phyloP scores from a whole-genome alignment of 2,113 vertebrate genomes.

The Pheucticus melanocephalus region DNA sequence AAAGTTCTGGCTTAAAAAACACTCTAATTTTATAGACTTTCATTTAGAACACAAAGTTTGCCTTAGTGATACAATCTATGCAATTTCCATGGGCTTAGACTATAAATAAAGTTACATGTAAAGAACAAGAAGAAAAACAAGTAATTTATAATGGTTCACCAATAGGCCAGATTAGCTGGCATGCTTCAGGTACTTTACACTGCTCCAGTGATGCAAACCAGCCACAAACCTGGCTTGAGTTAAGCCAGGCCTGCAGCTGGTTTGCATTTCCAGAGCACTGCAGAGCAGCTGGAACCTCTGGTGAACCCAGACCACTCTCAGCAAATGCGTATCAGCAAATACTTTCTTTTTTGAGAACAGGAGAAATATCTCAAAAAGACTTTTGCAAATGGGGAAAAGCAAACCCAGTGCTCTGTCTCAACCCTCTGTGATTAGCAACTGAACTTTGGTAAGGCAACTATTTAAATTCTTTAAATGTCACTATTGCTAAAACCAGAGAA shows the following conservation, averaged over 20 bases:
- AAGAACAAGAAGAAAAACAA: conserved; percentile 47
- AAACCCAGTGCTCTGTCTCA: not conserved
- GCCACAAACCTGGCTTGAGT: conserved; percentile 17
- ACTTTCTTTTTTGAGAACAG: not conserved
- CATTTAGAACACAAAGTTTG: not conserved
- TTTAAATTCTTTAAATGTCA: not conserved
- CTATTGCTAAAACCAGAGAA: not conserved
- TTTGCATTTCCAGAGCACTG: not conserved
- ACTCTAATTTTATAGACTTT: not conserved
- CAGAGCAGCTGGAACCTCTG: not conserved
- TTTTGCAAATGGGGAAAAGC: not conserved
- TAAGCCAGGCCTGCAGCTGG: conserved; percentile 32
- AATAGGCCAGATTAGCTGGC: conserved; percentile 43
- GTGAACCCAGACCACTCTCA: not conserved
- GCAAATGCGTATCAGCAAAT: not conserved
- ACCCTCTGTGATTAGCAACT: not conserved
- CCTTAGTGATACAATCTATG: not conserved
- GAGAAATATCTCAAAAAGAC: not conserved
- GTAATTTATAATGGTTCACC: conserved; percentile 47
- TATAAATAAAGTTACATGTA: conserved; percentile 3
- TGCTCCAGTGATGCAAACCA: conserved; percentile 33
- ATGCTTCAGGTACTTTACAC: conserved; percentile 39
- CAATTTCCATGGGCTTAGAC: not conserved
- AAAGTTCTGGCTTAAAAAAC: not conserved
- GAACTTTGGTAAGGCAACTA: not conserved